phyloP scores from a whole-genome alignment of 2,797 vertebrate genomes.

The Gymnocypris eckloni region DNA sequence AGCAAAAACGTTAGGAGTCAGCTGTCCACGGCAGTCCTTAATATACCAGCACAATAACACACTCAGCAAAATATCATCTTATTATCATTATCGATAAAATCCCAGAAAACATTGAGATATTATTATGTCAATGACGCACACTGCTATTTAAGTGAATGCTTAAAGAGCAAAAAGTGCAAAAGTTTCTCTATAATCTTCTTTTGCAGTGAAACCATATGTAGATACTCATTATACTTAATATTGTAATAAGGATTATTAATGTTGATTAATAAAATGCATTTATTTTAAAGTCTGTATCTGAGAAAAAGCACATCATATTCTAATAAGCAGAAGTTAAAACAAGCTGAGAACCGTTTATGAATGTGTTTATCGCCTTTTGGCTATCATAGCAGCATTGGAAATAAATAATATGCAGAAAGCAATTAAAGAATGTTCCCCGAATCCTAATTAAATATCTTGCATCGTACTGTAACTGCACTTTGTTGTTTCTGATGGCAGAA shows the following conservation, averaged over 20 bases:
- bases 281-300: no score
- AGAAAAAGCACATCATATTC: no score
- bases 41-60: no score
- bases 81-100: no score
- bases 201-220: not conserved
- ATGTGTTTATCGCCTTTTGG: not conserved
- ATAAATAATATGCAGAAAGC: not conserved
- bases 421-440: not conserved
- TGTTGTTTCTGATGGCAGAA: not conserved
- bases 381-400: not conserved
- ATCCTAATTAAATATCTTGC: not conserved
- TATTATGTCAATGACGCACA: no score
- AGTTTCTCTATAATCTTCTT: not conserved
- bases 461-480: not conserved
- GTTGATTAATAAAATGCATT: not conserved
- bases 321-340: not conserved
- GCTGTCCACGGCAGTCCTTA: no score
- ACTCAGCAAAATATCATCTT: no score
- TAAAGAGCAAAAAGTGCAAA: not conserved
- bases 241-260: not conserved
- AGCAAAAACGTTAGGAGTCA: no score
- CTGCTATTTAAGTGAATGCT: no score
- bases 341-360: not conserved
- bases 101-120: no score
- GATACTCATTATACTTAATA: not conserved